A percentile compares a stretch with the other conserved stretches of the same genome.
Evolutionary conservation across 2,888 invertebrate species (phyloP).

Genomic region (Heliothis peltigera): DNA sequence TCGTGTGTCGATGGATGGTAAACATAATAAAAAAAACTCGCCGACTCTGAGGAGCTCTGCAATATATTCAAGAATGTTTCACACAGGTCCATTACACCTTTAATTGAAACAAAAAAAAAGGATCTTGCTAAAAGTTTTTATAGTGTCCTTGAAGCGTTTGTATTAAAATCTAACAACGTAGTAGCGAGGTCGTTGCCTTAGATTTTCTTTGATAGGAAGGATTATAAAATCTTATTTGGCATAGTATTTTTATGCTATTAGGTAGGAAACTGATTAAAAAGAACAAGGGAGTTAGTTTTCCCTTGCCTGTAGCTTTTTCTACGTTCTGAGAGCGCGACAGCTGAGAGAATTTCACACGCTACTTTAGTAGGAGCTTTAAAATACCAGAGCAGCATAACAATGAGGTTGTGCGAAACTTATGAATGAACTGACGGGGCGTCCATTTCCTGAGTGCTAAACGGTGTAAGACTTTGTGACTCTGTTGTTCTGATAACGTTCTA

Average conservation of each 20-base stretch:
- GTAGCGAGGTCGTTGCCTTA: constrained; percentile 40
- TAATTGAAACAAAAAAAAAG: constrained; percentile 41
- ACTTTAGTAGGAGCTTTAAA: constrained; percentile 11
- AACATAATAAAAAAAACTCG: constrained; percentile 58
- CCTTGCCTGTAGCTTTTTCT: neutral
- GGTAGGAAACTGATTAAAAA: neutral
- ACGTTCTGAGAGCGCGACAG: neutral
- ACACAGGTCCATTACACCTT: constrained; percentile 15
- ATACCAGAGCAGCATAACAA: constrained; percentile 33
- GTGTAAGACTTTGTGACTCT: constrained; percentile 6
- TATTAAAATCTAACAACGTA: constrained; percentile 31
- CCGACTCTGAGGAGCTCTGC: constrained; percentile 37
- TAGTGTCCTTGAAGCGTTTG: constrained; percentile 38
- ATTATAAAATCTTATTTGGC: constrained; percentile 9
- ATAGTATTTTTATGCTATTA: neutral
- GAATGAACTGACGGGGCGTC: constrained; percentile 29
- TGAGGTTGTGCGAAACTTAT: constrained; percentile 29
- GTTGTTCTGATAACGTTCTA: constrained; percentile 10
- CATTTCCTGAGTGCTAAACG: constrained; percentile 2
- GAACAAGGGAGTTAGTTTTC: neutral
- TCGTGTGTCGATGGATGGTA: constrained; percentile 65
- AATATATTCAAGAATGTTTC: constrained; percentile 55
- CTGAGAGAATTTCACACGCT: neutral
- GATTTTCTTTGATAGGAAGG: constrained; percentile 25
- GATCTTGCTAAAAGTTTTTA: constrained; percentile 37